Evolutionary conservation across 2,113 vertebrate genomes (phyloP).

Genomic region (Bombycilla garrulus): DNA sequence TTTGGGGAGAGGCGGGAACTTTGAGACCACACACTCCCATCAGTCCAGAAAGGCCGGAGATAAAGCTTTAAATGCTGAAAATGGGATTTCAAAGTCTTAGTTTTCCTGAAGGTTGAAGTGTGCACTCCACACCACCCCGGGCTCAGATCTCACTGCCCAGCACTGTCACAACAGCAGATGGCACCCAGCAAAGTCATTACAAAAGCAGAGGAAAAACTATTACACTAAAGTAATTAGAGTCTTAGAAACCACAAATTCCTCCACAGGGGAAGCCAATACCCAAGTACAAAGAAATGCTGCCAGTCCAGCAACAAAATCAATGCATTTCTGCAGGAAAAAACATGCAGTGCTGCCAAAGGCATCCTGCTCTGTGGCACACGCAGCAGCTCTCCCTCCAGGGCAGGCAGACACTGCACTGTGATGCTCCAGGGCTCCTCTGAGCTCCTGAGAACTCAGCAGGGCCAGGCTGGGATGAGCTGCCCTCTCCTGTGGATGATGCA

Average conservation of each 20-base stretch:
- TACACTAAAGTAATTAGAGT: conserved; percentile 34
- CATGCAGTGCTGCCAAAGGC: background rate
- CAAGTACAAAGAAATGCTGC: background rate
- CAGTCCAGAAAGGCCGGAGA: background rate
- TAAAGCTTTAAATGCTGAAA: conserved; percentile 21
- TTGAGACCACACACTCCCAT: background rate
- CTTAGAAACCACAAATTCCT: conserved; percentile 41
- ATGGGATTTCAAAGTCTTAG: conserved; percentile 10
- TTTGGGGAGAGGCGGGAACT: too few relatives aligned
- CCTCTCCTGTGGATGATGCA: background rate
- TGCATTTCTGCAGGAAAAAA: background rate
- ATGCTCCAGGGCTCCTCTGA: background rate
- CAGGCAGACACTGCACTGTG: background rate
- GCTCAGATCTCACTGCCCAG: background rate
- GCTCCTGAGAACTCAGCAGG: background rate
- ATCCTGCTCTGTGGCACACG: background rate
- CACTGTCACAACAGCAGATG: conserved; percentile 7
- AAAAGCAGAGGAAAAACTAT: conserved; percentile 30
- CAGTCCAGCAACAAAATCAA: background rate
- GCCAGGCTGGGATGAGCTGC: background rate
- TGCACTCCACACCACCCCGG: background rate
- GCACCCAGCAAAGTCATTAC: conserved; percentile 5
- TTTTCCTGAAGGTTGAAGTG: background rate
- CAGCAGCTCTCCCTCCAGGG: background rate
- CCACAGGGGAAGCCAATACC: background rate